Base-by-base conservation (phyloP, 2,888 invertebrate species). In the Drosophila hawaiiensis region DNA sequence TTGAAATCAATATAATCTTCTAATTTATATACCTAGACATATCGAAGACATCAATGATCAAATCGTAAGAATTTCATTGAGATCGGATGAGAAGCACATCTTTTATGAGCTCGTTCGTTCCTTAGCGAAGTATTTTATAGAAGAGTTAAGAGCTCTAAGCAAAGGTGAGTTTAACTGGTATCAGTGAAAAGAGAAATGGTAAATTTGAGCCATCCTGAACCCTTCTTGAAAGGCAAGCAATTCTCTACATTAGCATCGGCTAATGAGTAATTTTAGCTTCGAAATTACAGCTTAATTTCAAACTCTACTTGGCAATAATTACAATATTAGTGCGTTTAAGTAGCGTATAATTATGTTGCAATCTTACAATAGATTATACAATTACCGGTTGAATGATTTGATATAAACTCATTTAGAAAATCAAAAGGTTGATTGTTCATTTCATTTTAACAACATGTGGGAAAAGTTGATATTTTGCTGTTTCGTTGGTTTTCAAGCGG, bases 301-400 rank as follows among this genome's bases (percentile, higher is more conserved):
- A 25, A 7, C 22, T 31, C 6, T 12, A 22, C 1, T 55, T 49
- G 49, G 16, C 22, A 22, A 16, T 25, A 22, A 53, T 74, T 22
- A 31, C 4, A 47, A 29, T n/a, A 55, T 63, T 43, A 55, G 22
- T 28, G 5, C 16, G 54, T 47, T 55, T 41, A 74, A 76, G 5
- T 35, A 29, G 29, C 70, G 39, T 58, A 2, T 28, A 69, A 68
- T 35, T 28, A 16, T 2, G 1, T 10, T 55, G 6, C 0, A 22
- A 41, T 19, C 12, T 25, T 12, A 35, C 33, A 4, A 35, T 35
- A 14, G 4, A 31, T 37, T 4, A 2, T 2, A 9, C 4, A 47
- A 16, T 43, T 22, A 43, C 12, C 3, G 12, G n/a, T 2, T 12
- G n/a, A 41, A 41, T n/a, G 41, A 10, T 47, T 47, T 22, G 22